Conservation (phyloP, 2,797 vertebrate species). For the Chloroceryle amazona region DNA sequence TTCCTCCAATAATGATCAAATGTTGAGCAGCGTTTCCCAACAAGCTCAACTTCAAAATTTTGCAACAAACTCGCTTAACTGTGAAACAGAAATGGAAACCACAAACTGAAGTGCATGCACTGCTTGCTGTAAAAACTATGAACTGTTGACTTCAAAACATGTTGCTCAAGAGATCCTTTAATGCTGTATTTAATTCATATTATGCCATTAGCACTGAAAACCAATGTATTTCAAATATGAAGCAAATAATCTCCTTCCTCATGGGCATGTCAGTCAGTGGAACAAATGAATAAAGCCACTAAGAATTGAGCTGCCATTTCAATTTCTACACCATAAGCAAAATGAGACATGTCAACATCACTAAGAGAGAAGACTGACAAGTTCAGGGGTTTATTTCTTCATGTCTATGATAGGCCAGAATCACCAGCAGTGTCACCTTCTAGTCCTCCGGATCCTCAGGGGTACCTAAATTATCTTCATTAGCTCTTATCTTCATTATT, state of each 20-base stretch:
- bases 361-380: not conserved
- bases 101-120: slow-evolving; percentile 37
- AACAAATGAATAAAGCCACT: not conserved
- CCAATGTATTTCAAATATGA: not conserved
- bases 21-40: slow-evolving; percentile 55
- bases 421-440: not conserved
- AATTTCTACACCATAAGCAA: not conserved
- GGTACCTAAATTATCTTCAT: too few relatives aligned
- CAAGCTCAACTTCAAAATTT: slow-evolving; percentile 48
- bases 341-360: not conserved
- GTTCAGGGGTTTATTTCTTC: not conserved
- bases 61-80: slow-evolving; percentile 59
- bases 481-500: not conserved
- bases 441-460: not conserved
- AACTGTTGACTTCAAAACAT: slow-evolving; percentile 60
- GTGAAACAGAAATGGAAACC: slow-evolving; percentile 60
- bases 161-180: slow-evolving; percentile 56
- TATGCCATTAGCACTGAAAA: slow-evolving; percentile 39
- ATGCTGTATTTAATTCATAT: slow-evolving; percentile 8
- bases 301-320: not conserved
- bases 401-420: not conserved
- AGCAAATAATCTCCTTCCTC: not conserved
- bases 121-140: slow-evolving; percentile 45
- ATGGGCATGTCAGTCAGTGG: not conserved
- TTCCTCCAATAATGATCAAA: not conserved